These are phyloP conservation scores for Linnaemya tessellans DNA, from an alignment of 2,888 invertebrate species.

Conservation along the genomic window DNA sequence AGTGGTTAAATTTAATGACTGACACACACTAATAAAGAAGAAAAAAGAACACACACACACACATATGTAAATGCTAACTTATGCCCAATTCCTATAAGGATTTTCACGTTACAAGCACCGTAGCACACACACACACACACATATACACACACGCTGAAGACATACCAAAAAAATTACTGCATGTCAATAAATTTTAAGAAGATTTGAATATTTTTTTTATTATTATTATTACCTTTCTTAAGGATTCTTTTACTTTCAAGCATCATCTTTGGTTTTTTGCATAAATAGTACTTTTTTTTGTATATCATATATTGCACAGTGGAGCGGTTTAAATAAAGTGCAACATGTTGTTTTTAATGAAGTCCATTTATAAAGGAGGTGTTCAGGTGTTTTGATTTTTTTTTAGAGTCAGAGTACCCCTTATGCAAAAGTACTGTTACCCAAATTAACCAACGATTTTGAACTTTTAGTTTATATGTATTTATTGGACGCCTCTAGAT, in stretches of 20 bases:
- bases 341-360: too few relatives aligned
- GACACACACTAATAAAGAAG: constrained; percentile 5
- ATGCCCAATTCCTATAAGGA: constrained; percentile 2
- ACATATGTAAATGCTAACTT: constrained; percentile 1
- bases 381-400: too few relatives aligned
- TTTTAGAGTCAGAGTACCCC: too few relatives aligned
- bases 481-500: too few relatives aligned
- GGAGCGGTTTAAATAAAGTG: background rate
- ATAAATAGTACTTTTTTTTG: constrained; percentile 20
- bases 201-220: constrained; percentile 59
- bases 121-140: background rate
- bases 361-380: too few relatives aligned
- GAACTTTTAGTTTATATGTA: too few relatives aligned
- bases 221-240: constrained; percentile 54
- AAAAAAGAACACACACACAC: constrained; percentile 1
- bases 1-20: constrained; percentile 68
- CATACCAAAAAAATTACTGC: constrained; percentile 30
- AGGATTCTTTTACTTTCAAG: background rate
- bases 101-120: background rate
- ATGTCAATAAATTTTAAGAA: constrained; percentile 69
- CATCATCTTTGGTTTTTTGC: constrained; percentile 4
- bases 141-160: background rate
- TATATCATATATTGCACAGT: background rate
- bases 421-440: too few relatives aligned
- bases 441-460: too few relatives aligned